Base-by-base conservation (phyloP, 2,797 vertebrate genomes). In the Macropus fuliginosus region DNA sequence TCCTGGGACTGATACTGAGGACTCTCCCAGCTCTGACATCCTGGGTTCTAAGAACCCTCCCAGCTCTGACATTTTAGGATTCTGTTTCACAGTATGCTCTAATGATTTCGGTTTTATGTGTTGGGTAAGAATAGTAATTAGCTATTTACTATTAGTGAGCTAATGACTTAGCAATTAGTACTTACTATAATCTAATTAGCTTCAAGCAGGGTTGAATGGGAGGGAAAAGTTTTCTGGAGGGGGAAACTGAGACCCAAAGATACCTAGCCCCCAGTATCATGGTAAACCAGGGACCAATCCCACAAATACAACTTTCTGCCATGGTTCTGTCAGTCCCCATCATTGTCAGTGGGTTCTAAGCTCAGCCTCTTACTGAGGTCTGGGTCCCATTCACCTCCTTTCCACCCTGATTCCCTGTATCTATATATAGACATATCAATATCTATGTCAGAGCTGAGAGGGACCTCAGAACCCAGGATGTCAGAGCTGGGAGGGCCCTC, bases 161-260 rank as follows among this genome's bases (percentile, higher is more conserved):
- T 54, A 91, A 55, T 55, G 90, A 55, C 90, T 91, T 54, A 55
- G 54, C 90, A 91, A 91, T 91, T 91, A 91, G 90, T 55, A 55
- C 90, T 54, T 91, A 91, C 54, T 91, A 91, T 91, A 91, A 91
- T 55, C 90, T 91, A 91, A 91, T 91, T 91, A 91, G 52, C 90
- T n/a, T 34, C 54, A 91, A 55, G 90, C 50, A 55, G 90, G 13
- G 74, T 87, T 87, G 40, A 40, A 87, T 87, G 74, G 74, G 11
- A 50, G 40, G 74, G 21, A 87, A 87, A 87, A 27, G 74, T 27
- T 87, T 87, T 40, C 74, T 87, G 74, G 40, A 87, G 50, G 90
- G 90, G 90, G 52, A 91, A 91, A 91, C 90, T 91, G 90, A 91
- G 90, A 28, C 90, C 34, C 90, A 55, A 34, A 91, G 90, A 91